phyloP scores from a whole-genome alignment of 2,113 vertebrate genomes.

The Sula dactylatra region DNA sequence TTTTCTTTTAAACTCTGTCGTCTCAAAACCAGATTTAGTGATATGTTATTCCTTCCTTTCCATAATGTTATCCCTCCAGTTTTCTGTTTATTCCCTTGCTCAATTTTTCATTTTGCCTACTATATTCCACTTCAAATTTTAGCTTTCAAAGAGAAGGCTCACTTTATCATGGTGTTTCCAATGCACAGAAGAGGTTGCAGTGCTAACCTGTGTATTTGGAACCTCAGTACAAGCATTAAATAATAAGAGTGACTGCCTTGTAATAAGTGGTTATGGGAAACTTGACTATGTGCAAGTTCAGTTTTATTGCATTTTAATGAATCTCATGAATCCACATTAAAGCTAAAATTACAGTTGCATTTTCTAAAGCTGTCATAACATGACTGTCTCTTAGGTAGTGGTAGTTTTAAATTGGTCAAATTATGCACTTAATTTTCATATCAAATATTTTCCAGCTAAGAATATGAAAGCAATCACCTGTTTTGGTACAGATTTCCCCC shows the following conservation, averaged over 20 bases:
- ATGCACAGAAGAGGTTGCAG: background rate
- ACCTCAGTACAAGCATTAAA: background rate
- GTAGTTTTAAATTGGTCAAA: constrained; percentile 37
- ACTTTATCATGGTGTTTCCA: background rate
- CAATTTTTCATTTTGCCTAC: constrained; percentile 12
- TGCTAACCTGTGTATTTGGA: background rate
- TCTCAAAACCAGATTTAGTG: constrained; percentile 5
- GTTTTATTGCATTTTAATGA: constrained; percentile 42
- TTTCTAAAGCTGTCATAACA: constrained; percentile 55
- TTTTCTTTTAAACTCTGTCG: constrained; percentile 31
- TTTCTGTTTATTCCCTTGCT: constrained; percentile 16
- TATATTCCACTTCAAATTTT: constrained; percentile 4
- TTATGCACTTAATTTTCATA: constrained; percentile 46
- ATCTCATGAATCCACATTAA: constrained; percentile 33
- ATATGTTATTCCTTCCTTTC: background rate
- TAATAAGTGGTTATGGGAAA: background rate
- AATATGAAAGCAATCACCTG: constrained; percentile 3
- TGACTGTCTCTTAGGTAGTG: constrained; percentile 26
- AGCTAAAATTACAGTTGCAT: constrained; percentile 45
- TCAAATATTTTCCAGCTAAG: constrained; percentile 41
- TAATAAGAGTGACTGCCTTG: background rate
- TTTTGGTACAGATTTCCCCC: background rate
- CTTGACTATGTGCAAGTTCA: constrained; percentile 7
- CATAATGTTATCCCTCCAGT: background rate
- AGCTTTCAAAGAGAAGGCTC: constrained; percentile 1